Percentiles rank a stretch among this genome's conserved stretches.
Evolutionary conservation across 1,140 invertebrate species (phyloP).

Genomic region (Eumeta japonica): DNA sequence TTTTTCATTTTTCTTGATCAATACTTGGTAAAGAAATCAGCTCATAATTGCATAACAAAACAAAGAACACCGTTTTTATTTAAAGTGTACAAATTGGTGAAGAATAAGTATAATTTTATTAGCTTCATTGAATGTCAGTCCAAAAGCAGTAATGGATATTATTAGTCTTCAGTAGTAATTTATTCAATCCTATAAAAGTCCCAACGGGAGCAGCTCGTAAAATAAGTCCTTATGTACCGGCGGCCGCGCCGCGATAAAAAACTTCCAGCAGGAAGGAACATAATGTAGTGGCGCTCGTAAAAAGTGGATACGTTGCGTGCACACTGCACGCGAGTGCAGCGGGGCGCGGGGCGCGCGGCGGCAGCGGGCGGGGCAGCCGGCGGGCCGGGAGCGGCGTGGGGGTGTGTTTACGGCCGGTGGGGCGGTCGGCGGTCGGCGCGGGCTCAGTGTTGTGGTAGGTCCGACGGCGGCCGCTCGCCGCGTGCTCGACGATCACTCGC

Average conservation of each 20-base stretch:
- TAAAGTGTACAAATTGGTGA: no score
- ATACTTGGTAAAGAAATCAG: no score
- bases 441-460: conserved; percentile 58
- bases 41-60: no score
- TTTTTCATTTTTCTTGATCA: no score
- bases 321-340: conserved; percentile 12
- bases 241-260: conserved; percentile 41
- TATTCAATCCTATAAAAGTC: no score
- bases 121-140: no score
- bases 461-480: conserved; percentile 35
- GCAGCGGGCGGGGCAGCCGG: conserved; percentile 18
- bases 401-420: conserved; percentile 48
- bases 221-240: conserved; percentile 51
- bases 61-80: no score
- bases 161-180: no score
- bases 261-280: conserved; percentile 41
- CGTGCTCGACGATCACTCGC: conserved; percentile 29
- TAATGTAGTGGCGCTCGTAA: conserved; percentile 51
- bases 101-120: no score
- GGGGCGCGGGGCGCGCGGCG: conserved; percentile 8
- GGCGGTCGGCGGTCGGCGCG: conserved; percentile 31
- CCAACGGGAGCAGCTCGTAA: conserved; percentile 38
- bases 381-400: conserved; percentile 29
- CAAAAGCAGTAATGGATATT: no score
- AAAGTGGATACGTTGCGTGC: conserved; percentile 54